These are phyloP conservation scores for Onthophagus taurus DNA, from an alignment of 1,140 invertebrate species.

Conservation along the genomic window DNA sequence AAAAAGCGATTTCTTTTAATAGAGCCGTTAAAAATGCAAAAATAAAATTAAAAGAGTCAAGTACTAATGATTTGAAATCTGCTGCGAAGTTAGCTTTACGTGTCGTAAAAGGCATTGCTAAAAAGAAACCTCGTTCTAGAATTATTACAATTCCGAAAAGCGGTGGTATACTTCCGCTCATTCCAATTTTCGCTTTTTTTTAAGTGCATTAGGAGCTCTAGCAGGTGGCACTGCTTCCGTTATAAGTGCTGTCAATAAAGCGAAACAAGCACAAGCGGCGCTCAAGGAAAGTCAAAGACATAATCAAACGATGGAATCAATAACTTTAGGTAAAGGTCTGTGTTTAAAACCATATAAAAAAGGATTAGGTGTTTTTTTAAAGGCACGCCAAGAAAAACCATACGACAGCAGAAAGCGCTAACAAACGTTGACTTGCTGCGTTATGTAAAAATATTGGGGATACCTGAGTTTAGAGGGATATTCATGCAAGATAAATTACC, in stretches of 20 bases:
- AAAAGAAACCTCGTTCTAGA: no score
- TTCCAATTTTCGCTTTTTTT: conserved; percentile 34
- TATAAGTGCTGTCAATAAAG: conserved; percentile 20
- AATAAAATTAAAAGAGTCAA: no score
- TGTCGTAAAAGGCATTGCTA: no score
- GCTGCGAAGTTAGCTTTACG: no score
- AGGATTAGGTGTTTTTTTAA: conserved; percentile 20
- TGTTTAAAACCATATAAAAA: conserved; percentile 11
- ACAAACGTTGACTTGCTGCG: conserved; percentile 22
- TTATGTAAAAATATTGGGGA: conserved; percentile 24
- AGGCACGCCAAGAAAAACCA: conserved; percentile 15
- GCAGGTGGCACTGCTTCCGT: conserved; percentile 27
- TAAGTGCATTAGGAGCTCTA: conserved; percentile 29
- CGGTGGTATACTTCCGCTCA: conserved; percentile 30
- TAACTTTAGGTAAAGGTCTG: conserved; percentile 6
- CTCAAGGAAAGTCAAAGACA: conserved; percentile 26
- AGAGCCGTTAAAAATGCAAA: no score
- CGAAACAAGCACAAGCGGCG: conserved; percentile 14
- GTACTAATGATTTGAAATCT: no score
- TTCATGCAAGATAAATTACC: conserved; percentile 29
- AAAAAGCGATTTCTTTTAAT: no score
- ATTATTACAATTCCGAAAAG: no score
- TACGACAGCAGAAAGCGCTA: conserved; percentile 23
- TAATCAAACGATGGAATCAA: conserved; percentile 28
- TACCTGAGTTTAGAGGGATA: conserved; percentile 26